Evolutionary conservation across 2,797 vertebrate genomes (phyloP).

Genomic region (Sebastes umbrosus): DNA sequence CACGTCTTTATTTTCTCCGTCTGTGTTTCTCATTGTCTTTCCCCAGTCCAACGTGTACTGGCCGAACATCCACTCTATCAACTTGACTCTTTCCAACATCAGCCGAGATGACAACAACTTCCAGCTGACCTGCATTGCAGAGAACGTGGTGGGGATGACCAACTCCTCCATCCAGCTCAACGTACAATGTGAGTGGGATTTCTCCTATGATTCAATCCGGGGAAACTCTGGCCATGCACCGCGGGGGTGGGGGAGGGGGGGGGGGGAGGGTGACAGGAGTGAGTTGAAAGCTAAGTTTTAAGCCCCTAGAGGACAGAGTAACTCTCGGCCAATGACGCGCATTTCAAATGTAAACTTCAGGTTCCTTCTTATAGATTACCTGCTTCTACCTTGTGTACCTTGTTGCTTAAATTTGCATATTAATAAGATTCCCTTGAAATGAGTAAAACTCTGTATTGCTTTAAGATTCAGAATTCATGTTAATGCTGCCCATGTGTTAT

Average conservation of each 20-base stretch:
- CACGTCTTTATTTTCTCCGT: not conserved
- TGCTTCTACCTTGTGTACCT: not conserved
- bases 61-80: conserved; percentile 97
- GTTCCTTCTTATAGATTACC: not conserved
- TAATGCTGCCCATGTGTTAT: not conserved
- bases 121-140: conserved; percentile 93
- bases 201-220: not conserved
- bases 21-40: not conserved
- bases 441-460: not conserved
- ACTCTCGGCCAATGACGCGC: not conserved
- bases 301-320: not conserved
- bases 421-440: not conserved
- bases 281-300: too few relatives aligned
- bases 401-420: not conserved
- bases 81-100: conserved; percentile 94
- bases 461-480: not conserved
- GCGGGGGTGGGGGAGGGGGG: not conserved
- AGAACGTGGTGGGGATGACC: conserved; percentile 98
- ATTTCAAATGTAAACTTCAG: not conserved
- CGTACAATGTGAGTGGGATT: conserved; percentile 90
- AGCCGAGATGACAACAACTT: conserved; percentile 96
- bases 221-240: too few relatives aligned
- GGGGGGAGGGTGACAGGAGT: not conserved
- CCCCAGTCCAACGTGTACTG: conserved; percentile 95
- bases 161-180: conserved; percentile 94